Evolutionary conservation across 2,113 vertebrate species (phyloP), one percentile per base, ranked within the genome.

Genomic region (Henicopernis longicauda): DNA sequence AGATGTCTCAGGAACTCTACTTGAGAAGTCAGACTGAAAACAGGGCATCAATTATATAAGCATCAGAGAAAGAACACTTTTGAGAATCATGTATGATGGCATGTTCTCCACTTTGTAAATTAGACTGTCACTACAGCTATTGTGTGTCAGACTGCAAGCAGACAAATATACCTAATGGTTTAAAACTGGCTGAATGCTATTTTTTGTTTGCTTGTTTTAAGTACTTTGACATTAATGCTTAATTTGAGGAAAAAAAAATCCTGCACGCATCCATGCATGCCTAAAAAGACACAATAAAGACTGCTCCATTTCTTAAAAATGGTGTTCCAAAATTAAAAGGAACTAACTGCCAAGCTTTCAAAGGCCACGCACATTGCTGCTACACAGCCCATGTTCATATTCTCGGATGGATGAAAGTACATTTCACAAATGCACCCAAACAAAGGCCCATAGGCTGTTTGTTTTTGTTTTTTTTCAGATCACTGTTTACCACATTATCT

Each of bases 1-100:
- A n/a, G 98, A 40, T 94, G 98, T 93, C 98, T 98, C 98, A 47
- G 98, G 98, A 92, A 97, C 96, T 97, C 98, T 98, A 97, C 98
- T 98, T 98, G 98, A 97, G 97, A 98, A 85, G 97, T 98, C 98
- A 98, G 97, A 98, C 98, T 98, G 98, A 98, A 98, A 98, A 98
- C 82, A 98, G 98, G 98, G 98, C 94, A 98, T 98, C 97, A 97
- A 97, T 98, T 98, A 98, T 49, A 98, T 88, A 97, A 89, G 97
- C 34, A 97, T 98, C 97, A 98, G 97, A 96, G 97, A 95, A 96
- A 91, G 92, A 96, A 96, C 94, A 92, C 77, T 93, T 87, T 74
- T 71, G 97, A 97, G 93, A 98, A 96, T 82, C 93, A 95, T 8
- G 61, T 54, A 86, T 19, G 74, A 78, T 62, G 79, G 80, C 47